A percentile compares a stretch with the other conserved stretches of the same genome.
Evolutionary conservation across 92 coral and sea anemone species (phyloP).

Genomic region (Epizoanthus illoricatus): DNA sequence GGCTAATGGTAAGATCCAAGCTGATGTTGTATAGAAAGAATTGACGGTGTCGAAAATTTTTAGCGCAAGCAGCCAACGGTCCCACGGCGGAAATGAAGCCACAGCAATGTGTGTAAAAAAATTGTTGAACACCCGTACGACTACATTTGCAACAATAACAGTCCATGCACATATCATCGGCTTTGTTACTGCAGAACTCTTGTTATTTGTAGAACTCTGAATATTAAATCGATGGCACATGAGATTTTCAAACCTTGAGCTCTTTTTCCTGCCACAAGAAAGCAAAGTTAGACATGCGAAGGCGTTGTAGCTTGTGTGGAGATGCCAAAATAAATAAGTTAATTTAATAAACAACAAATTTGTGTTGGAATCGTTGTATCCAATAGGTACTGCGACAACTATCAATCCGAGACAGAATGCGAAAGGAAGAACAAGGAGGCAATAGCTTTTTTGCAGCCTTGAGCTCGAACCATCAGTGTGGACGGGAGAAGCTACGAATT

Average conservation of each 20-base stretch:
- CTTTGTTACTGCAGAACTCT: neutral
- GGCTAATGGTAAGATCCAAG: neutral
- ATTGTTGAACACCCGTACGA: neutral
- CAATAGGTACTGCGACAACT: neutral
- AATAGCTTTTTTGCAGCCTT: neutral
- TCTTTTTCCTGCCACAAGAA: neutral
- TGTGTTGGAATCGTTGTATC: neutral
- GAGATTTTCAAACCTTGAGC: neutral
- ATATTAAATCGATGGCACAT: neutral
- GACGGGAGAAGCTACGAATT: neutral
- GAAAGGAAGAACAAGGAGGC: neutral
- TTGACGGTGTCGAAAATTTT: neutral
- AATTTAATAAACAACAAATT: neutral
- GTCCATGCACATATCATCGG: neutral
- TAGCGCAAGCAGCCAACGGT: neutral
- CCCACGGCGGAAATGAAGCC: neutral
- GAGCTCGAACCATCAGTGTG: neutral
- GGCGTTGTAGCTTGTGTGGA: neutral
- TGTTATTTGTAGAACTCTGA: neutral
- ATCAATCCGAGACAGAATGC: neutral
- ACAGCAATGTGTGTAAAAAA: neutral
- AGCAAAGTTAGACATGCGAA: neutral
- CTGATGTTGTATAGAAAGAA: neutral
- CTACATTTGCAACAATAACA: neutral
- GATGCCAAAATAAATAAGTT: neutral